phyloP scores from a whole-genome alignment of 2,888 invertebrate species.

The Drosophila mayaguana region DNA sequence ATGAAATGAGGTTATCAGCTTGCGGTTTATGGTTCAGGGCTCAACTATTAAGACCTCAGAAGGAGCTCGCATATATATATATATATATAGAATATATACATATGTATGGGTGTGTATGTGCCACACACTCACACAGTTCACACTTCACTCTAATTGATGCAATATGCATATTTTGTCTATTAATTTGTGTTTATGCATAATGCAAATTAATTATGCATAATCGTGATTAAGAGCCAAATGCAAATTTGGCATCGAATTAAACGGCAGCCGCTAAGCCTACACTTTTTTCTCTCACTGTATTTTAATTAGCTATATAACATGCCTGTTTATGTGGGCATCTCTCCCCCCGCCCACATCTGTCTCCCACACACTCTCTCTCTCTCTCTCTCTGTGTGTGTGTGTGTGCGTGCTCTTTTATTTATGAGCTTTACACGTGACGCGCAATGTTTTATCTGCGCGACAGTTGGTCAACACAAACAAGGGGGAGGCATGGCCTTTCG shows the following conservation, averaged over 20 bases:
- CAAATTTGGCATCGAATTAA: slow-evolving; percentile 63
- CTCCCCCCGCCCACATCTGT: not conserved
- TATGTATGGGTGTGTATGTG: no score
- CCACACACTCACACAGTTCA: slow-evolving; percentile 20
- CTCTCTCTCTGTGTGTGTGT: not conserved
- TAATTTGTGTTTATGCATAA: slow-evolving; percentile 80
- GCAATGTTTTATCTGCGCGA: slow-evolving; percentile 53
- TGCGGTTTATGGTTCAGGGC: slow-evolving; percentile 56
- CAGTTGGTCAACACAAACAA: slow-evolving; percentile 44
- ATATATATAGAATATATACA: no score
- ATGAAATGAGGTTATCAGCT: slow-evolving; percentile 73
- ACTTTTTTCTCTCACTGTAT: slow-evolving; percentile 55
- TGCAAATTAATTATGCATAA: slow-evolving; percentile 79
- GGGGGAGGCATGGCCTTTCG: slow-evolving; percentile 12
- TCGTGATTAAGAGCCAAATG: slow-evolving; percentile 79
- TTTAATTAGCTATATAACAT: slow-evolving; percentile 47
- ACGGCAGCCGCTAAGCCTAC: slow-evolving; percentile 37
- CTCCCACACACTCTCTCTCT: not conserved
- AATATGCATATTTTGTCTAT: slow-evolving; percentile 79
- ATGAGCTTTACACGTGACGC: slow-evolving; percentile 60
- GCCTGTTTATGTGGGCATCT: slow-evolving; percentile 10
- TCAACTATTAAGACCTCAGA: slow-evolving; percentile 49
- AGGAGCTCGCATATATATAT: no score
- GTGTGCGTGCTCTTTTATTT: slow-evolving; percentile 46
- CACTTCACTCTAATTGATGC: slow-evolving; percentile 67